Base-by-base conservation (phyloP, 2,113 vertebrate genomes). In the Sylvietta virens region DNA sequence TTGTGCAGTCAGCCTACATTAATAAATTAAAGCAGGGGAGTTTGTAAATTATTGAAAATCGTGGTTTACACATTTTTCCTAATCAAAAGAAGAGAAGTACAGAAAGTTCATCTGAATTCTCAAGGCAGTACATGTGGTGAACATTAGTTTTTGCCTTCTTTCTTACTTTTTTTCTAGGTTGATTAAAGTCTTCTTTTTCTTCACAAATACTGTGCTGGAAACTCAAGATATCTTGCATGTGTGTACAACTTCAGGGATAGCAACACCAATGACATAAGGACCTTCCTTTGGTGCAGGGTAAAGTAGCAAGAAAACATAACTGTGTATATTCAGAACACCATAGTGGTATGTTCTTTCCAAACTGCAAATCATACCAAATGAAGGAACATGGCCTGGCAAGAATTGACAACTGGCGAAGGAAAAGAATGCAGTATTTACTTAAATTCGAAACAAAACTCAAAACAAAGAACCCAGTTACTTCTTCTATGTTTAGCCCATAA, bases 91-190 rank as follows among this genome's bases (percentile, higher is more conserved):
- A 94, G 89, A 90, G 53, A 92, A 94, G 90, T 65, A 82, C 58
- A 65, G 42, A 89, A 95, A 92, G n/a, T 88, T 94, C 44, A 94
- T 90, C 79, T 90, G 79, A 77, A 82, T 96, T 97, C 94, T 90
- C 18, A 81, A 85, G 74, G 91, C 80, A 90, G 37, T 81, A 62
- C 94, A 97, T 91, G 58, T 97, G 90, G 90, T 86, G 56, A 94
- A 37, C 83, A 93, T 87, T 86, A 96, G 57, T 73, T 89, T 83
- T 72, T 7, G 33, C 24, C 83, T 73, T 45, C 37, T 80, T 86
- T 21, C 15, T 64, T 33, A 35, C 35, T 9, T 24, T 69, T 62
- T 30, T 39, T 35, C 72, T 26, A 42, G 47, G 47, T 67, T 95
- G 60, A 79, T 64, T 88, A 81, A 86, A 94, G 30, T 42, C 44